Percentiles rank a stretch among this genome's conserved stretches.
These are phyloP conservation scores for Xyrauchen texanus DNA, from an alignment of 2,113 vertebrate species.

Conservation along the genomic window DNA sequence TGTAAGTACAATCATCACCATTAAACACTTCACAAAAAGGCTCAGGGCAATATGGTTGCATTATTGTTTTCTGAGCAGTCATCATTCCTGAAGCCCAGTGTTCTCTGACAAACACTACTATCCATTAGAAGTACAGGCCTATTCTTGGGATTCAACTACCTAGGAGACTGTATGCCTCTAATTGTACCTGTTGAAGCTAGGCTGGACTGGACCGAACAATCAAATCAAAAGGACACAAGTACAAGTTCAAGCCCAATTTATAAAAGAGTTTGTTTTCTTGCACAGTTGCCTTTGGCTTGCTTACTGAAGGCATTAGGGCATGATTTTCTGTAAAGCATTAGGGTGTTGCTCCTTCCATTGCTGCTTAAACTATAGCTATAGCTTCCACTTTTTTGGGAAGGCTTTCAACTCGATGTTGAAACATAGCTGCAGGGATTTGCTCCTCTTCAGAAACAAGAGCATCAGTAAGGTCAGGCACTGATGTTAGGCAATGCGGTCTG, in stretches of 20 bases:
- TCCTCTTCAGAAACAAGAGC: too few relatives aligned
- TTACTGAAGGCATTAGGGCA: too few relatives aligned
- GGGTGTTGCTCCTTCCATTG: too few relatives aligned
- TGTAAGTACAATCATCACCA: slow-evolving; percentile 38
- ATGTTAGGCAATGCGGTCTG: too few relatives aligned
- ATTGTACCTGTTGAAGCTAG: neutral
- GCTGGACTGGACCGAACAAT: neutral
- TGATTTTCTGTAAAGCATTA: too few relatives aligned
- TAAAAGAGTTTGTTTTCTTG: too few relatives aligned
- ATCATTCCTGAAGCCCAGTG: slow-evolving; percentile 27
- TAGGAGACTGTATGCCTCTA: neutral
- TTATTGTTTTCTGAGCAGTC: slow-evolving; percentile 35
- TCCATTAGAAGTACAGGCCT: slow-evolving; percentile 14
- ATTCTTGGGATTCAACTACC: slow-evolving; percentile 1
- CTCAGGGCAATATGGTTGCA: neutral
- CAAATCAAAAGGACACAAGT: neutral
- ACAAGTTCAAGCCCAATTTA: neutral
- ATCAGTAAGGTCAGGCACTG: too few relatives aligned
- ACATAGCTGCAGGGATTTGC: too few relatives aligned
- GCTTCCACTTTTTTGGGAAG: too few relatives aligned
- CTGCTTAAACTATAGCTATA: too few relatives aligned
- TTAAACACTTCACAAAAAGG: slow-evolving; percentile 27
- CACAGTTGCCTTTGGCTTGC: too few relatives aligned
- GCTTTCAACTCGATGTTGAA: too few relatives aligned
- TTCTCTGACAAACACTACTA: slow-evolving; percentile 1